A percentile compares a stretch with the other conserved stretches of the same genome.
phyloP scores from a whole-genome alignment of 2,797 vertebrate species.

The Thaleichthys pacificus region DNA sequence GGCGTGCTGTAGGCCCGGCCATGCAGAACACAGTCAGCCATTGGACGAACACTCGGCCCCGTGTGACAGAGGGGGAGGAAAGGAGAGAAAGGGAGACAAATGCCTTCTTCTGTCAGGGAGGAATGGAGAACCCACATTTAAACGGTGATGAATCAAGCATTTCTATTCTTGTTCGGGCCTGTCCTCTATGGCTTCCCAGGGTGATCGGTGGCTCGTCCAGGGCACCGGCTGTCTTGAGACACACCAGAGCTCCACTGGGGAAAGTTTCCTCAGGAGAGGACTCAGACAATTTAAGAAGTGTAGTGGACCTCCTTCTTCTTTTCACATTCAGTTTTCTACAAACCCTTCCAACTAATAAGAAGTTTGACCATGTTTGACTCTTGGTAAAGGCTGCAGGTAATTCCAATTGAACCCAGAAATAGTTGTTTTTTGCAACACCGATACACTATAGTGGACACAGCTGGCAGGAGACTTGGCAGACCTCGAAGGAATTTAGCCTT shows the following conservation, averaged over 20 bases:
- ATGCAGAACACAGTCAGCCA: constrained; percentile 30
- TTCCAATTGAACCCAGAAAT: constrained; percentile 49
- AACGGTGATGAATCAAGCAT: too few relatives aligned
- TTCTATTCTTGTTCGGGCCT: too few relatives aligned
- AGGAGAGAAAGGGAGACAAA: neutral
- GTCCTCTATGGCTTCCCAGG: neutral
- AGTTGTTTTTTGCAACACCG: constrained; percentile 20
- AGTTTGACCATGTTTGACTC: constrained; percentile 44
- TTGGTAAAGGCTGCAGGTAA: constrained; percentile 52
- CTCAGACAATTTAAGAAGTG: constrained; percentile 16
- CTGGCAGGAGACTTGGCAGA: constrained; percentile 64
- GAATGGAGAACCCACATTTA: too few relatives aligned
- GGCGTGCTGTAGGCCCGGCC: constrained; percentile 3
- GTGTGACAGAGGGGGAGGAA: constrained; percentile 29
- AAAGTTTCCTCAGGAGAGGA: neutral
- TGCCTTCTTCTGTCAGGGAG: too few relatives aligned
- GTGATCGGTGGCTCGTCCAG: neutral
- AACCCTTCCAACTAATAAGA: constrained; percentile 55
- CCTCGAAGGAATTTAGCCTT: constrained; percentile 58
- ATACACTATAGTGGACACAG: constrained; percentile 48
- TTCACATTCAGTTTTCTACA: constrained; percentile 29
- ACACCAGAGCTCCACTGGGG: constrained; percentile 7
- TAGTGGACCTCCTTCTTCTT: constrained; percentile 5
- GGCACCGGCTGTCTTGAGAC: neutral
- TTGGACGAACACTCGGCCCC: constrained; percentile 27